phyloP scores from a whole-genome alignment of 2,888 invertebrate genomes.

The Gonocerus acuteangulatus region DNA sequence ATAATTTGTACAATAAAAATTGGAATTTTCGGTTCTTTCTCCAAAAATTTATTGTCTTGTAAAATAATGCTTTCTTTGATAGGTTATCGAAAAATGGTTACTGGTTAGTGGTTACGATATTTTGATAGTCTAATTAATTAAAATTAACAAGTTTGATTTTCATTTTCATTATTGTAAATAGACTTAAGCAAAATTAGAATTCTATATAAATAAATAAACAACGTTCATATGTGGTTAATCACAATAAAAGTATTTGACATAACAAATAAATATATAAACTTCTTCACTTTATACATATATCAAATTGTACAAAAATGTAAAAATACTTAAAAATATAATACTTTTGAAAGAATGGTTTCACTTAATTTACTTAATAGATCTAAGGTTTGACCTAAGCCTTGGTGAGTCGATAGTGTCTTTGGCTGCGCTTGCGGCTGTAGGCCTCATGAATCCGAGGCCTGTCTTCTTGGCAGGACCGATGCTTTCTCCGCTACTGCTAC shows the following conservation, averaged over 20 bases:
- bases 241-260: slow-evolving; percentile 8
- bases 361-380: slow-evolving; percentile 27
- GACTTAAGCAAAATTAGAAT: slow-evolving; percentile 17
- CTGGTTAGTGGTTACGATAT: slow-evolving; percentile 15
- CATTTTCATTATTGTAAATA: slow-evolving; percentile 11
- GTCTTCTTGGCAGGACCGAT: slow-evolving; percentile 41
- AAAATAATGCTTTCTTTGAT: not conserved
- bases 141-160: slow-evolving; percentile 17
- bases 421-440: slow-evolving; percentile 75
- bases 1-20: slow-evolving; percentile 23
- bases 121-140: slow-evolving; percentile 14
- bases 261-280: slow-evolving; percentile 23
- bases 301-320: slow-evolving; percentile 26
- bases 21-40: slow-evolving; percentile 6
- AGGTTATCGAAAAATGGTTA: not conserved
- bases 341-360: slow-evolving; percentile 9
- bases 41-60: not conserved
- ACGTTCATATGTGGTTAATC: slow-evolving; percentile 9
- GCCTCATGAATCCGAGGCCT: slow-evolving; percentile 71
- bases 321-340: slow-evolving; percentile 25
- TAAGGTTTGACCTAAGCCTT: slow-evolving; percentile 27
- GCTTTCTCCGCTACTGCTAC: slow-evolving; percentile 46
- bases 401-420: slow-evolving; percentile 47
- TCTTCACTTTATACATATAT: slow-evolving; percentile 16
- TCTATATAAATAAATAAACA: slow-evolving; percentile 16